Conservation (phyloP, 2,888 invertebrate genomes). For the Limnephilus rhombicus region DNA sequence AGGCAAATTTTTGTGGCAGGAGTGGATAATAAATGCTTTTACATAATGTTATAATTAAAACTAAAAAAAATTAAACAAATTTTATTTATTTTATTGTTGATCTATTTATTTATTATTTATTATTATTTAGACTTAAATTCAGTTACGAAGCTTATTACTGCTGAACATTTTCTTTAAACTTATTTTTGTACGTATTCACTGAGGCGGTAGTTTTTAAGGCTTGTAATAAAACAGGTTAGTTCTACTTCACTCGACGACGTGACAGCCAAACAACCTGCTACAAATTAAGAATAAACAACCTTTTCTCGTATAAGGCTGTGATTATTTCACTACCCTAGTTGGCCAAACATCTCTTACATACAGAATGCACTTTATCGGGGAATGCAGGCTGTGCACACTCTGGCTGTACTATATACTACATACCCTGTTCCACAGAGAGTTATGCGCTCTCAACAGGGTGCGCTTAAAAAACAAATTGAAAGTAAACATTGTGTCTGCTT, state of each 20-base stretch:
- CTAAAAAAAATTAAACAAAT: too few relatives aligned
- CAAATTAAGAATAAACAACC: background rate
- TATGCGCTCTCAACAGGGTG: background rate
- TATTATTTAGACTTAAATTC: too few relatives aligned
- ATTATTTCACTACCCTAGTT: slow-evolving; percentile 23
- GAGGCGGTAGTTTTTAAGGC: background rate
- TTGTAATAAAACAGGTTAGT: background rate
- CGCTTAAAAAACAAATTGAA: background rate
- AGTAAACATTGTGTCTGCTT: background rate
- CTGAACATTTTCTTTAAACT: too few relatives aligned
- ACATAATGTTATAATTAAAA: too few relatives aligned
- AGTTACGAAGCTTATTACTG: too few relatives aligned
- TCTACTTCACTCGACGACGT: background rate
- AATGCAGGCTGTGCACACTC: slow-evolving; percentile 4
- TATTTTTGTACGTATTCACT: too few relatives aligned
- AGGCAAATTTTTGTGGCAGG: too few relatives aligned
- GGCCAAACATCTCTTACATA: slow-evolving; percentile 6
- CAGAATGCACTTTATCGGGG: slow-evolving; percentile 26
- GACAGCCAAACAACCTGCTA: background rate
- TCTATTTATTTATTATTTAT: too few relatives aligned
- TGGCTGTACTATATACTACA: background rate
- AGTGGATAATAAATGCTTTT: too few relatives aligned
- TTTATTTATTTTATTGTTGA: too few relatives aligned
- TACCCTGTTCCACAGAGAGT: background rate
- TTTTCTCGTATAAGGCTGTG: too few relatives aligned